Base-by-base conservation (phyloP, 1,140 invertebrate genomes). In the Pygmarrhopalites habei region DNA sequence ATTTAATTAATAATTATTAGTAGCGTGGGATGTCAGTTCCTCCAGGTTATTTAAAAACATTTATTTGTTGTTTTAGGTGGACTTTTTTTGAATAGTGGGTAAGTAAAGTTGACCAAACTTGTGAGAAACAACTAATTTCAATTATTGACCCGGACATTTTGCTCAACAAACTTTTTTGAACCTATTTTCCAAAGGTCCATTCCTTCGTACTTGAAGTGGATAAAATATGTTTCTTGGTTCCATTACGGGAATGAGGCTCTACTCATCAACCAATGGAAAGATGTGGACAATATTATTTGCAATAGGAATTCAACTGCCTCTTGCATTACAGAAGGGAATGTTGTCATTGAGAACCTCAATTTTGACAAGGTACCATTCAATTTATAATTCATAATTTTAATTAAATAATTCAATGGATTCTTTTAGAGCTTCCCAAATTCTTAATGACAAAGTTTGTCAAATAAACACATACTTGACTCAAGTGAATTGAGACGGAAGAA, bases 201-300 rank as follows among this genome's bases (percentile, higher is more conserved):
- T 21, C 80, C 79, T 1, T 65, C 67, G 2, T 82, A 79, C 60
- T 79, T 82, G 43, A 67, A 74, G 1, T 79, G 78, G 74, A 43
- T 82, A n/a, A 75, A 78, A 65, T 80, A 79, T 61, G 29, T 82
- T 23, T 81, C 79, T 0, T 82, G 81, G 76, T 80, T 82, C 65
- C 74, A 74, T 23, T 81, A 78, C 66, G 75, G 73, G 19, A 79
- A 77, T 70, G 80, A 82, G 66, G 73, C 78, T 12, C 47, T 80
- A 2, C 67, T 73, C 5, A 73, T 81, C 21, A 79, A 77, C 59
- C 78, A 82, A 66, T 82, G 81, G 80, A 65, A 47, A n/a, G 60
- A 59, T 19, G 47, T 75, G 15, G 46, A 49, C 5, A 64, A 67
- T 49, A 72, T 75, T 30, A 39, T 26, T 7, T 72, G 70, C 60